Base-by-base conservation (phyloP, 1,140 invertebrate species). In the Goniozus legneri region DNA sequence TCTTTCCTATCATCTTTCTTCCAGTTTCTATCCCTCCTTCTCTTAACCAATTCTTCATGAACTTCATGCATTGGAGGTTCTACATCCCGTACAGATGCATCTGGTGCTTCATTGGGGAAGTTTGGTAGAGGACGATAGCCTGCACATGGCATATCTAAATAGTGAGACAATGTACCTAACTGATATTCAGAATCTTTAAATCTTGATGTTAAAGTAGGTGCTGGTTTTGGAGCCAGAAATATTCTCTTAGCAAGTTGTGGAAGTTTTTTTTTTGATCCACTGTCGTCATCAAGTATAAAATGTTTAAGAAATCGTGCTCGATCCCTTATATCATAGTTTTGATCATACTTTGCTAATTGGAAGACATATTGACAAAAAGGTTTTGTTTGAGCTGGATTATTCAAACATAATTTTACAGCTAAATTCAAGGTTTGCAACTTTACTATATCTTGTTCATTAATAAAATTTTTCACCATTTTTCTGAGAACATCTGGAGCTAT, bases 271-370 rank as follows among this genome's bases (percentile, higher is more conserved):
- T 49, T 45, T 0, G 45, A 4, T 16, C 49, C 62, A 44, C 71
- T 67, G 47, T 78, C 78, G 38, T 79, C 69, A 8, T 85, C 82
- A 60, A 89, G 84, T 3, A 95, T 82, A 56, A 97, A 88, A 21
- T 87, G 85, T 16, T 85, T 82, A 13, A 98, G 75, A 60, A 97
- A 88, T 15, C 96, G 76, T 2, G 92, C 91, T 1, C 95, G 79
- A 77, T 99, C 97, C 30, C 97, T 78, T 31, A 99, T 95, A 76
- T 99, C 97, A 67, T 99, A 99, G 73, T 95, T 97, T 40, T 89
- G 85, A 79, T 99, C 97, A 70, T 98, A 99, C 60, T 95, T 92
- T 0, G 97, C 96, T 60, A 99, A 77, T 64, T 94, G 94, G 52
- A 98, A 89, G 3, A 98, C 86, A 73, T 99, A 99, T 64, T 93